Evolutionary conservation across 2,113 vertebrate species (phyloP).

Genomic region (Lipophrys pholis): DNA sequence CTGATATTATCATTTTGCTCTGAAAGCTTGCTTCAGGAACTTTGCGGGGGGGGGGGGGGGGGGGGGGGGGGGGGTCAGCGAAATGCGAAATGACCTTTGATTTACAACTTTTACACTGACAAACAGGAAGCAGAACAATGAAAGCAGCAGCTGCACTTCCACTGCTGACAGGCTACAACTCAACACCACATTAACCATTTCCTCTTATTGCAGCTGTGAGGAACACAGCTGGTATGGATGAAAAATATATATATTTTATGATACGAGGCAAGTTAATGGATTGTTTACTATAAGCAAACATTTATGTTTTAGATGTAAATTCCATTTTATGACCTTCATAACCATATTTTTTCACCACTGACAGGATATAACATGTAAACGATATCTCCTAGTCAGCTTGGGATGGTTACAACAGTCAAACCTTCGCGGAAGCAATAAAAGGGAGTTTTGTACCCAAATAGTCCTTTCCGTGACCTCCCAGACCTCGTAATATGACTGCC

Average conservation of each 20-base stretch:
- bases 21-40: conserved; percentile 7
- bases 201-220: conserved; percentile 32
- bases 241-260: background rate
- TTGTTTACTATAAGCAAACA: too few species aligned
- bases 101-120: conserved; percentile 41
- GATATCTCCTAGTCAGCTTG: too few species aligned
- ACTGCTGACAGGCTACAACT: conserved; percentile 43
- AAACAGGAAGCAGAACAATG: conserved; percentile 82
- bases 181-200: conserved; percentile 26
- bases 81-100: conserved; percentile 20
- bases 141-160: conserved; percentile 46
- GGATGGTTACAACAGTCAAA: too few species aligned
- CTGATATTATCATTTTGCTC: background rate
- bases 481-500: too few species aligned
- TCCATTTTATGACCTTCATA: too few species aligned
- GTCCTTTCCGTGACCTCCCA: too few species aligned
- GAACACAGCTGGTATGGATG: background rate
- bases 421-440: too few species aligned
- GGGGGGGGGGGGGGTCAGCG: background rate
- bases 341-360: too few species aligned
- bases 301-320: too few species aligned
- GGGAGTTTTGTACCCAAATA: too few species aligned
- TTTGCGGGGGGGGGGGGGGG: background rate
- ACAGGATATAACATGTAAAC: too few species aligned
- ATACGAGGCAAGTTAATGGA: too few species aligned